A percentile compares a stretch with the other conserved stretches of the same genome.
phyloP scores from a whole-genome alignment of 2,113 vertebrate genomes.

The Ptilonorhynchus violaceus region DNA sequence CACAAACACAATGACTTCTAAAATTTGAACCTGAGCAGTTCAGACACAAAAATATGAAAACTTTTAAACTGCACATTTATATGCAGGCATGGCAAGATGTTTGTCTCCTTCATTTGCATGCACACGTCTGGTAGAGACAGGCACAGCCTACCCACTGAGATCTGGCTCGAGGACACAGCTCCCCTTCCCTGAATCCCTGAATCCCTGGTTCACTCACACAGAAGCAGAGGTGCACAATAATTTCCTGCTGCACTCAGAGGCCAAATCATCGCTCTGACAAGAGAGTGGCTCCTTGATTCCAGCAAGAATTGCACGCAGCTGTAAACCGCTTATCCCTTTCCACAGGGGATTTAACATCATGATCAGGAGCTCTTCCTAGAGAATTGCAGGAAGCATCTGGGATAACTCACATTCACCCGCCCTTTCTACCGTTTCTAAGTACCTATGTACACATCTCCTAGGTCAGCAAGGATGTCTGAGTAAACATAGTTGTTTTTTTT shows the following conservation, averaged over 20 bases:
- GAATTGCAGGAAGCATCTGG: neutral
- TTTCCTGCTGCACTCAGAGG: neutral
- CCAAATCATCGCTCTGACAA: neutral
- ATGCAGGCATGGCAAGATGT: neutral
- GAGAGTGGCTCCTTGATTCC: neutral
- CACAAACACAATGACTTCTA: slow-evolving; percentile 4
- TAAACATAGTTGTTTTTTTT: neutral
- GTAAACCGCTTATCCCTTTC: neutral
- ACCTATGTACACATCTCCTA: neutral
- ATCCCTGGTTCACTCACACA: neutral
- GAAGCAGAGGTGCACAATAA: neutral
- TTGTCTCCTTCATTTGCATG: neutral
- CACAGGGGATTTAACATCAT: neutral
- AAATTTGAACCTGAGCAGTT: neutral
- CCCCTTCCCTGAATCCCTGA: neutral
- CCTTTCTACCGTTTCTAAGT: neutral
- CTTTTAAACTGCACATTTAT: neutral
- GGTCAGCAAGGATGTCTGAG: neutral
- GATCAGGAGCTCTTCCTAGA: neutral
- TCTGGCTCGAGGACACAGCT: neutral
- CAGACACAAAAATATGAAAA: neutral
- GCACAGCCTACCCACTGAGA: neutral
- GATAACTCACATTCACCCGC: neutral
- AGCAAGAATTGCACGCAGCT: neutral
- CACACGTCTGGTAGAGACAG: neutral